Evolutionary conservation across 2,797 vertebrate species (phyloP).

Genomic region (Dendrocincla fuliginosa): DNA sequence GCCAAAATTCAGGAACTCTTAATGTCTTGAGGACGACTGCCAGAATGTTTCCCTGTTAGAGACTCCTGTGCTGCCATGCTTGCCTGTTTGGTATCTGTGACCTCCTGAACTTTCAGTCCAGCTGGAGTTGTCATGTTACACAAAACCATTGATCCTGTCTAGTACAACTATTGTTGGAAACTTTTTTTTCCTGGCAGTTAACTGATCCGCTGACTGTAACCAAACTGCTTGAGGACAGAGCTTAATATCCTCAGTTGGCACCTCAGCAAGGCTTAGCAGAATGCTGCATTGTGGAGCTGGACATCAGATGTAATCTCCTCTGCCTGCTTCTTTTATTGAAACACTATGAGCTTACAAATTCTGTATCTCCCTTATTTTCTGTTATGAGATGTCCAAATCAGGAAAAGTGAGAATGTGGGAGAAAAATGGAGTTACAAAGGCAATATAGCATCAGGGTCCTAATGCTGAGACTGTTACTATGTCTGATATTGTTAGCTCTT

Average conservation of each 20-base stretch:
- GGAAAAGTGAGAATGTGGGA: not conserved
- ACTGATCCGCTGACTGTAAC: not conserved
- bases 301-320: not conserved
- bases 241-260: constrained; percentile 8
- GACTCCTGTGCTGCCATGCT: not conserved
- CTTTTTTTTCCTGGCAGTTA: not conserved
- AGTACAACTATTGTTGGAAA: constrained; percentile 15
- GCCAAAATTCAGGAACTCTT: not conserved
- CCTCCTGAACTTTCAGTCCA: not conserved
- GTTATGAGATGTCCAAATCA: not conserved
- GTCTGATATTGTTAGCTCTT: not conserved
- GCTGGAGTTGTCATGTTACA: constrained; percentile 20
- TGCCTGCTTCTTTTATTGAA: not conserved
- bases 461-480: not conserved
- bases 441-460: not conserved
- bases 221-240: constrained; percentile 25
- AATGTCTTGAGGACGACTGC: not conserved
- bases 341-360: not conserved
- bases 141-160: constrained; percentile 30
- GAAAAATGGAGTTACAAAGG: not conserved
- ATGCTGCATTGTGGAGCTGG: not conserved
- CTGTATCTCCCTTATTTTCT: not conserved
- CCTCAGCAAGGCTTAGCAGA: constrained; percentile 1
- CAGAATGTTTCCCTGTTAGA: not conserved
- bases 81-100: not conserved